These are phyloP conservation scores for Colostygia pectinataria DNA, from an alignment of 2,888 invertebrate genomes.

Conservation along the genomic window DNA sequence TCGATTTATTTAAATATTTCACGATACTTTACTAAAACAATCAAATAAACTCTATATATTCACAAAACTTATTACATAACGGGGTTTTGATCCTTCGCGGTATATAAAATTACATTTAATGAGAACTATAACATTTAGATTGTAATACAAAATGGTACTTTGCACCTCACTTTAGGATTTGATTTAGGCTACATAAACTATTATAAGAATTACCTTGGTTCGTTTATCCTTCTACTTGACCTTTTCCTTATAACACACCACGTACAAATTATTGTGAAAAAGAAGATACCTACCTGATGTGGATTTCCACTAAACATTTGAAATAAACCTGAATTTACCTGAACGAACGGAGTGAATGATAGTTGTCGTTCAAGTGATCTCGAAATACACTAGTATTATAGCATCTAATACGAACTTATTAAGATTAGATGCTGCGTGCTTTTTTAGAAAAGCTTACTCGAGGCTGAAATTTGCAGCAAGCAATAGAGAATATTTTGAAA, in stretches of 20 bases:
- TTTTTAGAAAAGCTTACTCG: no score
- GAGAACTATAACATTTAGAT: slow-evolving; percentile 56
- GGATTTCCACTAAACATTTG: no score
- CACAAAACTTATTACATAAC: slow-evolving; percentile 65
- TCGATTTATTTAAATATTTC: slow-evolving; percentile 57
- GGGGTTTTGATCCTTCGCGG: slow-evolving; percentile 78
- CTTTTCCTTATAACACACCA: slow-evolving; percentile 10
- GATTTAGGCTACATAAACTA: slow-evolving; percentile 40
- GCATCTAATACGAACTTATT: no score
- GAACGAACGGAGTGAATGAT: no score
- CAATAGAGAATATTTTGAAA: no score
- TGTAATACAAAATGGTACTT: slow-evolving; percentile 52
- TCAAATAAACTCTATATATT: slow-evolving; percentile 58
- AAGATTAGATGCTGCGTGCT: no score
- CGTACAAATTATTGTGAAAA: not conserved
- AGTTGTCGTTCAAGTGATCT: no score
- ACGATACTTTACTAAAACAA: slow-evolving; percentile 55
- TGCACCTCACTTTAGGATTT: slow-evolving; percentile 54
- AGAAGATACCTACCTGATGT: not conserved
- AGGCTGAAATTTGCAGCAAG: no score
- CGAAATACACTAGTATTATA: no score
- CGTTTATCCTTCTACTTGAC: slow-evolving; percentile 35
- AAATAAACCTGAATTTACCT: no score
- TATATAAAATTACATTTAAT: slow-evolving; percentile 57
- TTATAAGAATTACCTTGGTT: slow-evolving; percentile 45